Base-by-base conservation (phyloP, 2,888 invertebrate genomes). In the Leptinotarsa haldemani region DNA sequence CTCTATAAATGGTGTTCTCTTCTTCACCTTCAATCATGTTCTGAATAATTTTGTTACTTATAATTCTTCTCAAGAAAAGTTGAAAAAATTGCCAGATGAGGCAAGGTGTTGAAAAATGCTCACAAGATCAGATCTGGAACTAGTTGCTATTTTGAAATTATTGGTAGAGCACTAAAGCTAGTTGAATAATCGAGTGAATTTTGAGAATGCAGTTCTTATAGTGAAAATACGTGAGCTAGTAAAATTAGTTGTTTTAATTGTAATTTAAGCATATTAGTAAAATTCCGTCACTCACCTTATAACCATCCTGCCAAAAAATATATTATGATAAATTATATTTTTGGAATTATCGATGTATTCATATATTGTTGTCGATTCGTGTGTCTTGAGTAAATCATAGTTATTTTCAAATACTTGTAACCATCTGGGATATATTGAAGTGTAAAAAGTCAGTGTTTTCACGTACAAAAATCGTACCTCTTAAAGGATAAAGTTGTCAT, bases 271-370 rank as follows among this genome's bases (percentile, higher is more conserved):
- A 61, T 40, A 61, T 40, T 61, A 61, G 40, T 50, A 70, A 76
- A 64, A 78, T 74, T 78, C 78, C 78, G 78, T 78, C 78, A 78
- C 66, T 77, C 70, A 72, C 50, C 69, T 73, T 75, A 69, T 74
- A 80, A 74, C 78, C 78, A 80, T 81, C 81, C 81, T 81, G 82
- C 82, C 80, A 81, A 80, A 79, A 79, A 76, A 76, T 74, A 77
- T 72, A 69, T 73, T 71, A 73, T 76, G 68, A 76, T 40, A 72
- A 73, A 74, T 65, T 76, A 78, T 76, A 77, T 78, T 80, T 79
- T 79, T 80, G 74, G 74, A 79, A 72, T 74, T 73, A 77, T 73
- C 65, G 64, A 69, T 65, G 53, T 75, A 70, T 75, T 73, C 73
- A 50, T 75, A 70, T 75, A 70, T 71, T 71, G 74, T 74, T 72